These are phyloP conservation scores for Pseudococcus longispinus DNA, from an alignment of 2,888 invertebrate species.

Conservation along the genomic window DNA sequence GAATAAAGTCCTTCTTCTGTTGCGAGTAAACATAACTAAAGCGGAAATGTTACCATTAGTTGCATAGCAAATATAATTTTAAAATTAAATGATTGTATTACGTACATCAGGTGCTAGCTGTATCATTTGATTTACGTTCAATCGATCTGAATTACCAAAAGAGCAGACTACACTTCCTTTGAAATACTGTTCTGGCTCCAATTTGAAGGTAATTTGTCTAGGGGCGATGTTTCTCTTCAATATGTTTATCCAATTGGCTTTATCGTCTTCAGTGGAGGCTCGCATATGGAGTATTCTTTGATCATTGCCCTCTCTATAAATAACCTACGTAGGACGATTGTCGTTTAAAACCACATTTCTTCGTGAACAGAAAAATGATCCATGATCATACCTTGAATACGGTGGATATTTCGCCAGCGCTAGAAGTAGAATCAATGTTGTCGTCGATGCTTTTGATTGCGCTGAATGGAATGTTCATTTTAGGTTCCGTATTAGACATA, in stretches of 20 bases:
- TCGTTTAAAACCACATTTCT: slow-evolving; percentile 51
- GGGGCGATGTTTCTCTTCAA: slow-evolving; percentile 30
- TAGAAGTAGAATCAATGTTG: not conserved
- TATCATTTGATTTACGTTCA: slow-evolving; percentile 54
- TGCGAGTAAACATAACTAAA: slow-evolving; percentile 54
- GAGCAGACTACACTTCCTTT: slow-evolving; percentile 56
- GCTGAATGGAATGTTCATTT: not conserved
- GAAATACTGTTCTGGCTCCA: slow-evolving; percentile 45
- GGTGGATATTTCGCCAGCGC: not conserved
- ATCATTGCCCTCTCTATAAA: not conserved
- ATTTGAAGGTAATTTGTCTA: slow-evolving; percentile 44
- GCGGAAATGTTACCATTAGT: not conserved
- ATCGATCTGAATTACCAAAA: slow-evolving; percentile 42
- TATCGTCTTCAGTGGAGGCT: slow-evolving; percentile 50
- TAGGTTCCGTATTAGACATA: not conserved
- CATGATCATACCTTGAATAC: slow-evolving; percentile 30
- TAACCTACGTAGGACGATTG: not conserved
- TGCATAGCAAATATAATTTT: not conserved
- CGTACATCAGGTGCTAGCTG: slow-evolving; percentile 56
- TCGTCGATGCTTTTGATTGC: slow-evolving; percentile 23
- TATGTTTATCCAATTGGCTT: slow-evolving; percentile 55
- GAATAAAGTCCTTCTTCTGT: slow-evolving; percentile 58
- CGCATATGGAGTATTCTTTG: slow-evolving; percentile 47
- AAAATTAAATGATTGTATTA: not conserved
- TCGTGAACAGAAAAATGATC: slow-evolving; percentile 37